A percentile compares a stretch with the other conserved stretches of the same genome.
Conservation (phyloP, 30 jellyfish, hydroid and myxozoan genomes). For the Rhopilema esculentum region DNA sequence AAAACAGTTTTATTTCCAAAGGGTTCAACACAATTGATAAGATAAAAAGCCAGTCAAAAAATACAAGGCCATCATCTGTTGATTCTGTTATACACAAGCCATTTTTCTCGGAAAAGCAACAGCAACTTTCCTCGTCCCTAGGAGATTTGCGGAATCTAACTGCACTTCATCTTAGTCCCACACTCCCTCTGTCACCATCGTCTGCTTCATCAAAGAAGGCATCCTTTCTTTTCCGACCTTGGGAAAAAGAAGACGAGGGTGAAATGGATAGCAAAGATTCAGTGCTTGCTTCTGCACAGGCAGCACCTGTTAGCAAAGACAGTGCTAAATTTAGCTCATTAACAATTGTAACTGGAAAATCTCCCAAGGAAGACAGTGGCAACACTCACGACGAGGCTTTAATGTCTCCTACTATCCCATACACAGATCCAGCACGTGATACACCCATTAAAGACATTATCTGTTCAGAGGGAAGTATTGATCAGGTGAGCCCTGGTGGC, state of each 20-base stretch:
- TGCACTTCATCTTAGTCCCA: slow-evolving; percentile 46
- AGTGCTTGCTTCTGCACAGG: not conserved
- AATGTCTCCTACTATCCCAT: slow-evolving; percentile 84
- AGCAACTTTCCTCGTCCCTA: slow-evolving; percentile 47
- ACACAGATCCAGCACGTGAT: slow-evolving; percentile 53
- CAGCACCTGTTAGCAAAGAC: not conserved
- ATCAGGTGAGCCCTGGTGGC: not conserved
- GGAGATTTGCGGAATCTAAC: slow-evolving; percentile 54
- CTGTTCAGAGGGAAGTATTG: not conserved
- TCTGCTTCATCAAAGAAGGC: slow-evolving; percentile 32
- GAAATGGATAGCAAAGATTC: not conserved
- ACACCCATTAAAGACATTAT: slow-evolving; percentile 20
- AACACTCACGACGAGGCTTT: slow-evolving; percentile 55
- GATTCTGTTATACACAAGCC: slow-evolving; percentile 66
- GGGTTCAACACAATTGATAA: slow-evolving; percentile 13
- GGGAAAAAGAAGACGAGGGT: slow-evolving; percentile 66
- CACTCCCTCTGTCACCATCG: slow-evolving; percentile 30
- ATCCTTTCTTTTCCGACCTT: slow-evolving; percentile 79
- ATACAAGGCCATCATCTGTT: slow-evolving; percentile 63
- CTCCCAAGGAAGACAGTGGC: slow-evolving; percentile 12
- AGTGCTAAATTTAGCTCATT: not conserved
- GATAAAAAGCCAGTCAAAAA: slow-evolving; percentile 35
- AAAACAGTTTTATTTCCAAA: not conserved
- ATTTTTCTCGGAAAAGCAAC: slow-evolving; percentile 16
- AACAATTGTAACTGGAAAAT: slow-evolving; percentile 1